Conservation (phyloP, 2,888 invertebrate genomes). For the Adelognathus sp. region DNA sequence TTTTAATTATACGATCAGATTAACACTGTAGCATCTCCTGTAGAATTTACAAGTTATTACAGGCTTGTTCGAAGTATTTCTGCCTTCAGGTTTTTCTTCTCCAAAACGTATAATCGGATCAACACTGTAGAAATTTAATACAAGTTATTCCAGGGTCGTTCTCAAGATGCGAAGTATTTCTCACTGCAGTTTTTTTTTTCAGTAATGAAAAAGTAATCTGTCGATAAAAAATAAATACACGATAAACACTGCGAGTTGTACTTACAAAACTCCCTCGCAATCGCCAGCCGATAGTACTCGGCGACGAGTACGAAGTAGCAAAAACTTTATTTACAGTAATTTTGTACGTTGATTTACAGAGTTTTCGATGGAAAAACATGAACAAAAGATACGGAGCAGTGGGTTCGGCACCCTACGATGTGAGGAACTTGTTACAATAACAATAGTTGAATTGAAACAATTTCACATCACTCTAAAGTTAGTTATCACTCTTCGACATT, state of each 20-base stretch:
- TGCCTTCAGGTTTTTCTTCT: too few species aligned
- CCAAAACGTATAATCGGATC: too few species aligned
- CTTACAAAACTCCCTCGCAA: conserved; percentile 23
- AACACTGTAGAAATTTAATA: too few species aligned
- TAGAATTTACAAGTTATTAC: too few species aligned
- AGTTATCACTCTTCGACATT: conserved; percentile 28
- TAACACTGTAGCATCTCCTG: too few species aligned
- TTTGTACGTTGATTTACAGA: neutral
- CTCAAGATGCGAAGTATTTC: too few species aligned
- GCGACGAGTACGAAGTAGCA: neutral
- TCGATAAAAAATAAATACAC: neutral
- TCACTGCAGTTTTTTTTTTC: neutral
- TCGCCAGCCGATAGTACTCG: neutral
- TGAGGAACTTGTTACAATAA: too few species aligned
- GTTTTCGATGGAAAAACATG: neutral
- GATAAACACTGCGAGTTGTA: neutral
- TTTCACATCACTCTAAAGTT: too few species aligned
- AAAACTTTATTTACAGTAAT: conserved; percentile 52
- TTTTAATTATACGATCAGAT: too few species aligned
- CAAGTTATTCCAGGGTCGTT: too few species aligned
- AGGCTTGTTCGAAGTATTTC: too few species aligned
- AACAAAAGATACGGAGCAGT: neutral
- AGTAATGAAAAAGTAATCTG: neutral
- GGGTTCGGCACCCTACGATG: neutral
- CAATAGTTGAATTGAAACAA: too few species aligned